Conservation (phyloP, 2,888 invertebrate genomes). For the Meliscaeva auricollis region DNA sequence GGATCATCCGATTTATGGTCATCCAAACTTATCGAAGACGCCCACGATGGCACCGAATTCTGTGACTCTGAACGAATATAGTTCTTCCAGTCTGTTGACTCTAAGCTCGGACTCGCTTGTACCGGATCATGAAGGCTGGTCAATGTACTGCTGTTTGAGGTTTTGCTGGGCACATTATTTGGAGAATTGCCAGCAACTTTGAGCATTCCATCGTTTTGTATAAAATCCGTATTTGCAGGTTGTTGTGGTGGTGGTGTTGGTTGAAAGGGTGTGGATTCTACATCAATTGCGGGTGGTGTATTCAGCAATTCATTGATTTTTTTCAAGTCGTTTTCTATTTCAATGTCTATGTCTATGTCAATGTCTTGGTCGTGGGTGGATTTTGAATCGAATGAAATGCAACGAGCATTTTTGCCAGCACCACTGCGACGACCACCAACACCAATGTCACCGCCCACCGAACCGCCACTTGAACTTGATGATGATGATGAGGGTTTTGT, state of each 20-base stretch:
- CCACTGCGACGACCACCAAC: constrained; percentile 5
- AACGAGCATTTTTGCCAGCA: constrained; percentile 81
- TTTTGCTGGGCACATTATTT: constrained; percentile 79
- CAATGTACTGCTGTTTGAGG: constrained; percentile 85
- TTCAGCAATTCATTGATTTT: constrained; percentile 79
- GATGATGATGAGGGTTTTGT: constrained; percentile 78
- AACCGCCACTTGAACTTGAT: constrained; percentile 78
- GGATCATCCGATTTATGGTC: constrained; percentile 86
- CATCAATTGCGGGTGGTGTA: constrained; percentile 81
- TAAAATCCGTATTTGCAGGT: constrained; percentile 78
- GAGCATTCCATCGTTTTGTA: constrained; percentile 61
- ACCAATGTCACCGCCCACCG: constrained; percentile 77
- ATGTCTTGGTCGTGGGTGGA: constrained; percentile 81
- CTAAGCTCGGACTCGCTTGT: constrained; percentile 86
- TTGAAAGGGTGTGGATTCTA: constrained; percentile 76
- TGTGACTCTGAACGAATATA: constrained; percentile 86
- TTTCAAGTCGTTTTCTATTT: constrained; percentile 81
- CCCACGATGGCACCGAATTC: constrained; percentile 87
- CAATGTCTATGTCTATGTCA: constrained; percentile 82
- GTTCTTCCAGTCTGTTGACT: constrained; percentile 85
- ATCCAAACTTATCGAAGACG: constrained; percentile 87
- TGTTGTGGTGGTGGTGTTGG: constrained; percentile 66
- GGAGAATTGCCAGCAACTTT: constrained; percentile 65
- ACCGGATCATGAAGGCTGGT: constrained; percentile 86
- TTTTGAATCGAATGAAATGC: constrained; percentile 82